Evolutionary conservation across 2,888 invertebrate species (phyloP).

Genomic region (Sisyra nigra): DNA sequence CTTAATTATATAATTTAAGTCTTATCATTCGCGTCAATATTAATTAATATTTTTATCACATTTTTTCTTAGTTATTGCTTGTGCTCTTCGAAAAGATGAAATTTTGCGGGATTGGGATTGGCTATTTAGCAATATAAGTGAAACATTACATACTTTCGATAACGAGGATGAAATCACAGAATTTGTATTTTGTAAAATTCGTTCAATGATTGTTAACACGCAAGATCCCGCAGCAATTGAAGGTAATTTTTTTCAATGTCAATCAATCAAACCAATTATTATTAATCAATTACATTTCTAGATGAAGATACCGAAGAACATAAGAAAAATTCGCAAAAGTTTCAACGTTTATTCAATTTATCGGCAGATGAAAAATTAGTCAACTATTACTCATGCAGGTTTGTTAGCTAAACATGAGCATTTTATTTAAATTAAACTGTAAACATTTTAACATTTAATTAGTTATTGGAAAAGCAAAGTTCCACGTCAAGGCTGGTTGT

Average conservation of each 20-base stretch:
- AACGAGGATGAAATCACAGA: constrained; percentile 86
- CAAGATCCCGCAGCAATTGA: constrained; percentile 41
- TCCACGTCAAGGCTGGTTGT: constrained; percentile 94
- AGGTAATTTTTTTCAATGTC: constrained; percentile 27
- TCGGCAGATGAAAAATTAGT: constrained; percentile 91
- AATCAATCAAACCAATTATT: no score
- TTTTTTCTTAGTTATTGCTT: constrained; percentile 61
- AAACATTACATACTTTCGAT: constrained; percentile 80
- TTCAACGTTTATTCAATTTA: constrained; percentile 77
- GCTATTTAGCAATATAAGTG: constrained; percentile 73
- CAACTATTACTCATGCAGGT: constrained; percentile 90
- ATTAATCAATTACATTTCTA: constrained; percentile 32
- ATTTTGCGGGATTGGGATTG: constrained; percentile 90
- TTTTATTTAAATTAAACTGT: background rate
- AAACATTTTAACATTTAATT: constrained; percentile 18
- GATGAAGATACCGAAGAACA: constrained; percentile 74
- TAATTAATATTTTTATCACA: constrained; percentile 9
- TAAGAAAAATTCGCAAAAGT: constrained; percentile 64
- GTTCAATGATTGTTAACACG: constrained; percentile 76
- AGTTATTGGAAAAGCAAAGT: constrained; percentile 88
- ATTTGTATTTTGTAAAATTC: constrained; percentile 91
- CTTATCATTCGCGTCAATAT: background rate
- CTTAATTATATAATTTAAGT: background rate
- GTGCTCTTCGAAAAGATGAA: constrained; percentile 72
- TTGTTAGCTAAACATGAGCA: constrained; percentile 13